phyloP scores from a whole-genome alignment of 2,888 invertebrate genomes.

The Eledona agricola region DNA sequence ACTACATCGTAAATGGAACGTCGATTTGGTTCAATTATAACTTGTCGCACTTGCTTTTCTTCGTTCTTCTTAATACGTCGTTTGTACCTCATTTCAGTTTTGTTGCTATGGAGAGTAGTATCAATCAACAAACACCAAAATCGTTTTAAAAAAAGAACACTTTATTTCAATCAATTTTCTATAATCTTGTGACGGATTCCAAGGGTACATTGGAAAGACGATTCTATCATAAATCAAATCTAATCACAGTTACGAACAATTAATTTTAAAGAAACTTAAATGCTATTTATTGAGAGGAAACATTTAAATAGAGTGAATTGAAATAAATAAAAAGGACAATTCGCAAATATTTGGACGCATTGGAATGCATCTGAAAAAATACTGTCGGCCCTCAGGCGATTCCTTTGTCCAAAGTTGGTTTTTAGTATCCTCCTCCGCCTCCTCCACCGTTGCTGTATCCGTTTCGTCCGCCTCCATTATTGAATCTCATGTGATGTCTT shows the following conservation, averaged over 20 bases:
- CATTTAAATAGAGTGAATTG: conserved; percentile 6
- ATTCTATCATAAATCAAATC: conserved; percentile 21
- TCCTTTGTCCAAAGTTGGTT: conserved; percentile 32
- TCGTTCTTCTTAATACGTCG: conserved; percentile 2
- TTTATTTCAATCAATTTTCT: conserved; percentile 19
- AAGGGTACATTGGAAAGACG: conserved; percentile 6
- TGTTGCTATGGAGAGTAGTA: neutral
- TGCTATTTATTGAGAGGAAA: conserved; percentile 16
- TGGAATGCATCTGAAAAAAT: conserved; percentile 51
- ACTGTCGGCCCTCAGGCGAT: conserved; percentile 36
- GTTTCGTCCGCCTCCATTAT: conserved; percentile 35
- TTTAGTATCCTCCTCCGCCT: conserved; percentile 59
- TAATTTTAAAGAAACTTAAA: conserved; percentile 19
- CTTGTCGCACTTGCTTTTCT: neutral
- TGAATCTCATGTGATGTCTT: conserved; percentile 48
- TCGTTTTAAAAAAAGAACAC: conserved; percentile 12
- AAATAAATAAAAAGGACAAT: conserved; percentile 26
- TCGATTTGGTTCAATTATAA: conserved; percentile 41
- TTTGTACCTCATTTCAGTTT: conserved; percentile 8
- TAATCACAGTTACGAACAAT: conserved; percentile 30
- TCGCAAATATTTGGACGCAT: conserved; percentile 39
- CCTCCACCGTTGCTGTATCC: conserved; percentile 42
- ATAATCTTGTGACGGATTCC: conserved; percentile 23
- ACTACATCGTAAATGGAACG: conserved; percentile 44
- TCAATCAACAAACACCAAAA: no score